Evolutionary conservation across 2,888 invertebrate species (phyloP).

Genomic region (Scaptomyza cyrtandrae): DNA sequence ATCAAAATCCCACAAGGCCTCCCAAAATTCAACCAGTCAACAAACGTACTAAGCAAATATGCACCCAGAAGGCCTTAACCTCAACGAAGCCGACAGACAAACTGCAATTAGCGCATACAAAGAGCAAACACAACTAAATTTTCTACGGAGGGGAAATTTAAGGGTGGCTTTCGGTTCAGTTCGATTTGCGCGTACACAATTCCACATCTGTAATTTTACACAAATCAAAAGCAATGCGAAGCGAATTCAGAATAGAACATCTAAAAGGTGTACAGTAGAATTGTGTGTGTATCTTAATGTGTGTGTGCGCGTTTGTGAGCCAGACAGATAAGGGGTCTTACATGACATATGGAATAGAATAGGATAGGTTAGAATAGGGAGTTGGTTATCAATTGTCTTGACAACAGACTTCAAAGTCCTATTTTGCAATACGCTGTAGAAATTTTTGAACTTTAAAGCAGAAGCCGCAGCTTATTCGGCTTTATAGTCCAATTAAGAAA

Average conservation of each 20-base stretch:
- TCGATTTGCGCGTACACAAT: slow-evolving; percentile 6
- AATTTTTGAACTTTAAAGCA: slow-evolving; percentile 43
- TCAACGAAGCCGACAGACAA: slow-evolving; percentile 46
- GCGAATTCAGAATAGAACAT: slow-evolving; percentile 43
- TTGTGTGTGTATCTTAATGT: slow-evolving; percentile 1
- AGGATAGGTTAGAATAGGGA: slow-evolving; percentile 6
- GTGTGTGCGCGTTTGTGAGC: slow-evolving; percentile 16
- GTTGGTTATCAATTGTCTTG: slow-evolving; percentile 68
- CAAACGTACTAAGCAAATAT: slow-evolving; percentile 57
- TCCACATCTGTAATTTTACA: slow-evolving; percentile 60
- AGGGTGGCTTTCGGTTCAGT: slow-evolving; percentile 24
- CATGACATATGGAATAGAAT: not conserved
- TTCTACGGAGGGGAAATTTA: slow-evolving; percentile 15
- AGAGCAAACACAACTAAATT: slow-evolving; percentile 57
- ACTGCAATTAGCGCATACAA: slow-evolving; percentile 70
- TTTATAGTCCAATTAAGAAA: slow-evolving; percentile 73
- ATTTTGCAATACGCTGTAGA: slow-evolving; percentile 48
- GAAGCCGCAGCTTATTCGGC: slow-evolving; percentile 31
- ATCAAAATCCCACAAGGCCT: slow-evolving; percentile 32
- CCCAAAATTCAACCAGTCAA: slow-evolving; percentile 42
- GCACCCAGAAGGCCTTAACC: slow-evolving; percentile 41
- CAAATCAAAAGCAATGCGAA: slow-evolving; percentile 60
- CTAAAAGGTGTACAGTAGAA: slow-evolving; percentile 23
- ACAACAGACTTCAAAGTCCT: slow-evolving; percentile 43
- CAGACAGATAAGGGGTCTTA: slow-evolving; percentile 17